phyloP scores from a whole-genome alignment of 2,113 vertebrate species.

The Clarias macrocephalus region DNA sequence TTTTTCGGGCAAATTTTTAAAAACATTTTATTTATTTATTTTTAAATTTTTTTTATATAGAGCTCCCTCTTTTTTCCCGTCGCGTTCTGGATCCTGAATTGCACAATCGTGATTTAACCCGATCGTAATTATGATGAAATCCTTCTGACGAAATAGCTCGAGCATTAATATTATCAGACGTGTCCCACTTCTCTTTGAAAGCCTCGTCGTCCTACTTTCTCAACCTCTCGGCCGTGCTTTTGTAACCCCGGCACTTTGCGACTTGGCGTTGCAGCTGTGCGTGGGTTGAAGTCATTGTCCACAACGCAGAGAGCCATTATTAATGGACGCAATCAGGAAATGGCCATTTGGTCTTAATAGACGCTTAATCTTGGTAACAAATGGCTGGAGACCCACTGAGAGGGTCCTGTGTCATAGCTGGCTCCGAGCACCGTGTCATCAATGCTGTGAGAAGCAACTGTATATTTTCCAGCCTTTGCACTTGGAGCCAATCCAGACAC shows the following conservation, averaged over 20 bases:
- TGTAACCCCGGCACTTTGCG: constrained; percentile 18
- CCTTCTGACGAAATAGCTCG: neutral
- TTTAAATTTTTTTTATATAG: no score
- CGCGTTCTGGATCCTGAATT: neutral
- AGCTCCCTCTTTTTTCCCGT: no score
- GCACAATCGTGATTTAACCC: neutral
- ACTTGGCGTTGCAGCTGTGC: constrained; percentile 41
- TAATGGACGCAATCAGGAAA: constrained; percentile 59
- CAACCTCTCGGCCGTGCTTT: neutral
- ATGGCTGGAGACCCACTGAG: constrained; percentile 25
- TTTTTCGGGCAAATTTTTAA: no score
- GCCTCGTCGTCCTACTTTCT: constrained; percentile 22
- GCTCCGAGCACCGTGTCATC: constrained; percentile 38
- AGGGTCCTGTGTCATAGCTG: constrained; percentile 17
- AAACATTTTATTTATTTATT: no score
- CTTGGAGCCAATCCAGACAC: constrained; percentile 50
- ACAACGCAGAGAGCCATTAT: constrained; percentile 40
- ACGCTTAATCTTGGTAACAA: constrained; percentile 55
- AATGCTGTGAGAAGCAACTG: constrained; percentile 37
- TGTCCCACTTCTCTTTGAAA: constrained; percentile 33
- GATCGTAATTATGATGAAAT: neutral
- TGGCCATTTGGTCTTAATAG: constrained; percentile 56
- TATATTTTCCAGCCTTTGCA: constrained; percentile 42
- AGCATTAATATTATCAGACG: constrained; percentile 23
- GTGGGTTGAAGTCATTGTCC: constrained; percentile 35